Evolutionary conservation across 1,140 invertebrate species (phyloP), one percentile per base, ranked within the genome.

Genomic region (Goniozus legneri): DNA sequence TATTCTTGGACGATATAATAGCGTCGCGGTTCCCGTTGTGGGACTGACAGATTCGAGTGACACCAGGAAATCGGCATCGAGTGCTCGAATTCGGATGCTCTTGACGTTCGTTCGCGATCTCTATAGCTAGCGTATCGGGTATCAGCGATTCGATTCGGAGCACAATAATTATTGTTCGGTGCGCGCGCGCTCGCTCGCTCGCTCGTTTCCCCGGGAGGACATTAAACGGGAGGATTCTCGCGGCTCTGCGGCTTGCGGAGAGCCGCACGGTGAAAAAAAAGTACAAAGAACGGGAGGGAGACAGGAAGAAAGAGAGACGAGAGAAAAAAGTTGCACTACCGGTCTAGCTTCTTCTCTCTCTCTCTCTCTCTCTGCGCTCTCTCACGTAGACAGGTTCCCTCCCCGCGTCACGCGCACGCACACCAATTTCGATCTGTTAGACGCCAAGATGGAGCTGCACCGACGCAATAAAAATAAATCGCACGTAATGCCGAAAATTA

Each of bases 281-380:
- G 24, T 4, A 27, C 34, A 41, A 14, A 45, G 37, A 31, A 45
- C 32, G 40, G 44, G 32, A 22, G 33, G 3, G 47, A 49, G 19
- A 33, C 24, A 31, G 20, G 37, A 27, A 45, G 21, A 20, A 36
- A 48, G 8, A 24, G 3, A 22, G 1, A 16, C 2, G 4, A 10
- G 19, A 8, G 15, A n/a, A n/a, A 14, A 18, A 46, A 13, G 4
- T 27, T 27, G 24, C 24, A 27, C 24, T 6, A 27, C 10, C n/a
- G n/a, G n/a, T n/a, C n/a, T n/a, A n/a, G n/a, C n/a, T n/a, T n/a
- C n/a, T n/a, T n/a, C n/a, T n/a, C n/a, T n/a, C n/a, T n/a, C n/a
- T n/a, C n/a, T n/a, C n/a, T n/a, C n/a, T n/a, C n/a, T n/a, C n/a
- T n/a, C n/a, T n/a, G n/a, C n/a, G n/a, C n/a, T n/a, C n/a, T n/a